Evolutionary conservation across 2,888 invertebrate genomes (phyloP).

Genomic region (Malacosoma neustria): DNA sequence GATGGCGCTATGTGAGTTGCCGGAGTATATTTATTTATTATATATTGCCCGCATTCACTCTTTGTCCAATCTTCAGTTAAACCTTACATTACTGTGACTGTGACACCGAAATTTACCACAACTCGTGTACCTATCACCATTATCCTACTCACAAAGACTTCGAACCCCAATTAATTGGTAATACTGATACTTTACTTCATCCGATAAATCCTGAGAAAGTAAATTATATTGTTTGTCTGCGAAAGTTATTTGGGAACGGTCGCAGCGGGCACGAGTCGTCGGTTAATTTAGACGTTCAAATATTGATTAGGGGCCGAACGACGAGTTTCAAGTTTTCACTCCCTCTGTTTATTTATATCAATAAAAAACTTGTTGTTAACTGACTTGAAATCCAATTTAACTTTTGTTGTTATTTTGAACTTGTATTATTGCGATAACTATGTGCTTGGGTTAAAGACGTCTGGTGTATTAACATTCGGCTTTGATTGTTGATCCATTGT

Average conservation of each 20-base stretch:
- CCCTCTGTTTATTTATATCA: constrained; percentile 19
- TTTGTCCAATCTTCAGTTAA: too few species aligned
- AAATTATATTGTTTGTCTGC: constrained; percentile 27
- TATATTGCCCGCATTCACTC: too few species aligned
- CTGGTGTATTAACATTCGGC: background rate
- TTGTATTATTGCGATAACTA: constrained; percentile 13
- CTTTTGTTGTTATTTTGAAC: constrained; percentile 19
- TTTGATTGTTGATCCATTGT: background rate
- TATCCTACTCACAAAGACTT: too few species aligned
- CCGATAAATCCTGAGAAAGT: constrained; percentile 26
- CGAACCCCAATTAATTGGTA: too few species aligned
- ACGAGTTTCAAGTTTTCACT: constrained; percentile 2
- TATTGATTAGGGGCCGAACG: constrained; percentile 17
- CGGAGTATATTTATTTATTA: too few species aligned
- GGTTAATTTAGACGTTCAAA: constrained; percentile 17
- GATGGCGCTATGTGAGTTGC: too few species aligned
- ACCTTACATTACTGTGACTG: too few species aligned
- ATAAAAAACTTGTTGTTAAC: constrained; percentile 17
- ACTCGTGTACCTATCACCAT: too few species aligned
- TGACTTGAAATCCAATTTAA: constrained; percentile 20
- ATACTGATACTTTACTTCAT: too few species aligned
- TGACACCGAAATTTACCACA: too few species aligned
- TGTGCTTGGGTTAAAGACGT: constrained; percentile 2
- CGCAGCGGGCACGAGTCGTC: constrained; percentile 17
- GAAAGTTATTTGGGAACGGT: constrained; percentile 29